Evolutionary conservation across 30 jellyfish, hydroid and myxozoan species (phyloP), one percentile per base, ranked within the genome.

Genomic region (Turritopsis dohrnii): DNA sequence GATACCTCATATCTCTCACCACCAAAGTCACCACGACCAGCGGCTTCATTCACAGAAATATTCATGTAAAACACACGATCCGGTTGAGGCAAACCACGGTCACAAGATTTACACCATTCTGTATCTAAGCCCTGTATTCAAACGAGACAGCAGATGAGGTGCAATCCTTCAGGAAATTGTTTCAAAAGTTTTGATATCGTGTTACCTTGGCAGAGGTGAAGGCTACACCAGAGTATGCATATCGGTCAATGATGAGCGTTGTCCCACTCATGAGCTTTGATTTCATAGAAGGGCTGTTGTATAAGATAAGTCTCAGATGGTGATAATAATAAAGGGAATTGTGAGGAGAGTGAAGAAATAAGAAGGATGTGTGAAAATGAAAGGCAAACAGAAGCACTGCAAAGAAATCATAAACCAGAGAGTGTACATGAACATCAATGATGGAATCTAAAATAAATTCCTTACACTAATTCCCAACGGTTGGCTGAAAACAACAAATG

Each of bases 181-280:
- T 74, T 7, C 21, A 21, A 5, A 22, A 1, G 9, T 1, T 23
- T 69, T 3, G 5, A 1, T 69, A 69, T 22, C 16, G 31, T 69
- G 31, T 28, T 66, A 86, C 97, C 90, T 92, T 92, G 0, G 98
- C 98, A 54, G 96, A 54, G 20, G 96, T 92, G 76, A 75, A 92
- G 28, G 96, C 98, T 20, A 92, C 98, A 21, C 98, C 98, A 28
- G 98, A 92, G 72, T 54, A 92, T 21, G 98, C 98, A 81, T 92
- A 92, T 60, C 98, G 66, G 71, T 92, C 98, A 21, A 92, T 77
- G 25, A 92, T 86, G 29, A 92, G 81, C 4, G 96, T 80, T 26
- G 89, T 77, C 26, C 98, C 98, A 77, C 72, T 74, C 66, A 41
- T 53, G 4, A 92, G 89, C 28, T 88, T 86, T 30, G 74, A 54